Evolutionary conservation across 2,888 invertebrate species (phyloP).

Genomic region (Aplocera efformata): DNA sequence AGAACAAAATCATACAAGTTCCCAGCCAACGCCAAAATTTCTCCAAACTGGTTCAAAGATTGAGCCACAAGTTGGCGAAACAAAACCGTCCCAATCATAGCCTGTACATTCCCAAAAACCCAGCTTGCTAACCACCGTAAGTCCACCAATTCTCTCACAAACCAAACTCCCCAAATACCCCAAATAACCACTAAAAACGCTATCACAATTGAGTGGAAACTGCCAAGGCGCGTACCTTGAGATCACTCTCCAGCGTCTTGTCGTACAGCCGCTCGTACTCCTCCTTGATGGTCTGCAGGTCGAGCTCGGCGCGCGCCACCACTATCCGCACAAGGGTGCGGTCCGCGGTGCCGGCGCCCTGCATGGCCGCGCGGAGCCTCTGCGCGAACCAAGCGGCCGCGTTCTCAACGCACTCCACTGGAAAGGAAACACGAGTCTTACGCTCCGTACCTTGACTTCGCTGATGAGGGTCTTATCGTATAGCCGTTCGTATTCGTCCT

Average conservation of each 20-base stretch:
- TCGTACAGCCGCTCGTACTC: conserved; percentile 86
- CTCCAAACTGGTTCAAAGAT: too few species aligned
- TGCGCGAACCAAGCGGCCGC: conserved; percentile 85
- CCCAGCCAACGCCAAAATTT: too few species aligned
- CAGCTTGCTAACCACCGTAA: too few species aligned
- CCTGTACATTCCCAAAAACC: too few species aligned
- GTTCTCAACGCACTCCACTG: conserved; percentile 86
- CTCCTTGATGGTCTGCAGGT: conserved; percentile 84
- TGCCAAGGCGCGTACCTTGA: conserved; percentile 72
- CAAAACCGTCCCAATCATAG: too few species aligned
- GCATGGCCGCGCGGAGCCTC: conserved; percentile 83
- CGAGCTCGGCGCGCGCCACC: conserved; percentile 85
- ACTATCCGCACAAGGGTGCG: conserved; percentile 85
- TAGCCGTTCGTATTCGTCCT: conserved; percentile 84
- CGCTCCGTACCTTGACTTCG: conserved; percentile 76
- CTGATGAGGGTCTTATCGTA: conserved; percentile 85
- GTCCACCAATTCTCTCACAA: too few species aligned
- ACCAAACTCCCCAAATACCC: too few species aligned
- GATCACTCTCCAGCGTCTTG: conserved; percentile 83
- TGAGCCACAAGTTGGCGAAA: too few species aligned
- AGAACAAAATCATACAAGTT: too few species aligned
- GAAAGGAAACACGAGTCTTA: conserved; percentile 18
- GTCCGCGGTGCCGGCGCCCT: conserved; percentile 87
- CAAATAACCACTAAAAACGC: too few species aligned
- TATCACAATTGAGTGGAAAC: conserved; percentile 85